Percentiles rank a stretch among this genome's conserved stretches.
phyloP scores from a whole-genome alignment of 2,797 vertebrate species.

The Thamnophis elegans region DNA sequence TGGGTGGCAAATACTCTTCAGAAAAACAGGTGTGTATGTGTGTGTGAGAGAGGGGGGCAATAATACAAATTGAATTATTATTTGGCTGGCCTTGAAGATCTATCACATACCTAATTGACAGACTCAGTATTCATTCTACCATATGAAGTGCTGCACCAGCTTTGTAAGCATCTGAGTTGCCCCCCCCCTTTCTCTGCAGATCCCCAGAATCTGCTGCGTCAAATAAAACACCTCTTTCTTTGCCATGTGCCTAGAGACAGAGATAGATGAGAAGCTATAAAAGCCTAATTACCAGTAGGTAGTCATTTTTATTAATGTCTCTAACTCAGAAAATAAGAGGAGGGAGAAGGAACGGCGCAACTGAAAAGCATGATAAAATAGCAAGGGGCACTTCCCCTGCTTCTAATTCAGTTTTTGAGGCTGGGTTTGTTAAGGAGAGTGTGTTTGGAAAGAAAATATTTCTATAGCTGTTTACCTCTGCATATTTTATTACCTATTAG shows the following conservation, averaged over 20 bases:
- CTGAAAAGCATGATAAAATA: constrained; percentile 29
- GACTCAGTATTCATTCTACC: not conserved
- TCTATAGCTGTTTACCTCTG: constrained; percentile 18
- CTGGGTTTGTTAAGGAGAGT: not conserved
- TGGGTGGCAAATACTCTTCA: not conserved
- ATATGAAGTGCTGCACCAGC: not conserved
- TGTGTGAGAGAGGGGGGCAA: not conserved
- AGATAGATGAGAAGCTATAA: constrained; percentile 21
- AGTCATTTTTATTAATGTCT: constrained; percentile 40
- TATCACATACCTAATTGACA: not conserved
- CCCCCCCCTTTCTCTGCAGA: not conserved
- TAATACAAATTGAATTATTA: not conserved
- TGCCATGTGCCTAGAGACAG: constrained; percentile 8
- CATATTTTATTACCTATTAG: constrained; percentile 41
- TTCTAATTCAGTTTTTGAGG: constrained; percentile 13
- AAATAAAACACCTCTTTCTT: constrained; percentile 18
- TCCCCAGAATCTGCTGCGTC: not conserved
- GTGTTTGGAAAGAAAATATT: constrained; percentile 6
- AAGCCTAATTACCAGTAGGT: constrained; percentile 28
- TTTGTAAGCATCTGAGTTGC: not conserved
- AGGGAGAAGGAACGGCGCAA: not conserved
- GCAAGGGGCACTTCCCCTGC: constrained; percentile 17
- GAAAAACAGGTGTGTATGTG: not conserved
- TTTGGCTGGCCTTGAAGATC: not conserved
- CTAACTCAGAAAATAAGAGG: not conserved